Base-by-base conservation (phyloP, 2,888 invertebrate genomes). In the Drosophila gaucha region DNA sequence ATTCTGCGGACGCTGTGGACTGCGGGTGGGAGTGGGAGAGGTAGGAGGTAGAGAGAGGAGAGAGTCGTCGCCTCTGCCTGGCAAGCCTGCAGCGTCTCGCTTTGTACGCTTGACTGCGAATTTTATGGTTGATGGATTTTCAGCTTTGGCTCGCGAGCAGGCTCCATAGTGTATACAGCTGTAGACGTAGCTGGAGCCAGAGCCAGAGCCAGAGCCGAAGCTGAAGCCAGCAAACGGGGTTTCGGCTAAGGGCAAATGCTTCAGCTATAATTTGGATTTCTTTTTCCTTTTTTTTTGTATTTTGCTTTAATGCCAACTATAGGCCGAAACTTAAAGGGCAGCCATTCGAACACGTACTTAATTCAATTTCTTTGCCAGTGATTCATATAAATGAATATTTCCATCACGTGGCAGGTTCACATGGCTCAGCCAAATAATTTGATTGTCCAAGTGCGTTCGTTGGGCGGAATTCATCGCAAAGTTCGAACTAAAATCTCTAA, bases 81-180 rank as follows among this genome's bases (percentile, higher is more conserved):
- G 12, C 43, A n/a, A 38, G 60, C 57, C 69, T 50, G 63, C 76
- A 68, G 66, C 69, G 47, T 65, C 84, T 66, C 68, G 73, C 65
- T 86, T 66, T 83, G 86, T 83, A 76, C 88, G 88, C 86, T 86
- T 85, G 83, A 85, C 86, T 83, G 86, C 88, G 74, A 87, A 71
- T 87, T 83, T 83, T 83, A 87, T 82, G 82, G 88, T 83, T 83
- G 88, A 83, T 87, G 88, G 79, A 87, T 82, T 88, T 67, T 74
- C 86, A 71, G 78, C 74, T 78, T 71, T 74, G 60, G 63, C 38
- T 41, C 41, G 28, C 58, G 49, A 33, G 50, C 20, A 63, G 47
- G 44, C 43, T 65, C 31, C 56, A 71, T 20, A 70, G 69, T 63
- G 55, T 51, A 64, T 43, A 65, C 51, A 62, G 54, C 38, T 47